Percentiles rank a stretch among this genome's conserved stretches.
These are phyloP conservation scores for Nesometra sesokonis DNA, from an alignment of 35 echinoderm and acorn worm species.

Conservation along the genomic window DNA sequence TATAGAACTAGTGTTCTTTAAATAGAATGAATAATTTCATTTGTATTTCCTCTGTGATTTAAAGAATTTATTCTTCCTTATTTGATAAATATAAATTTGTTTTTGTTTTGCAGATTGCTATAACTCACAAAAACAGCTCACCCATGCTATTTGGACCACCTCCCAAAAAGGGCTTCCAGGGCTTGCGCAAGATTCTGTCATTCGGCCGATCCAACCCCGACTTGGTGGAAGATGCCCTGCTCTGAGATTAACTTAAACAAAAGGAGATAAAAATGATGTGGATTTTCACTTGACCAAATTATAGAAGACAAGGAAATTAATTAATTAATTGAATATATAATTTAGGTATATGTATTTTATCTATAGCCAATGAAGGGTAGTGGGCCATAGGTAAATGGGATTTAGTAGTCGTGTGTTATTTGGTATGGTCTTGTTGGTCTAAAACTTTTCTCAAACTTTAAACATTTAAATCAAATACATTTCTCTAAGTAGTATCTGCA, in stretches of 20 bases:
- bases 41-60: too few relatives aligned
- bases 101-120: constrained; percentile 66
- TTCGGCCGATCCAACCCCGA: background rate
- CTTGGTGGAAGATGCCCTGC: background rate
- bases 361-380: too few relatives aligned
- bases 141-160: constrained; percentile 81
- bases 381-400: too few relatives aligned
- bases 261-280: background rate
- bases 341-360: background rate
- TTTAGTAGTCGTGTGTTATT: too few relatives aligned
- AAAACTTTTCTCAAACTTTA: too few relatives aligned
- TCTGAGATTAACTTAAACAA: background rate
- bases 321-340: background rate
- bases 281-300: background rate
- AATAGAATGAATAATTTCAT: too few relatives aligned
- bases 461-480: too few relatives aligned
- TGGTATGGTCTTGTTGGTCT: too few relatives aligned
- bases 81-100: too few relatives aligned
- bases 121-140: constrained; percentile 79
- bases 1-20: too few relatives aligned
- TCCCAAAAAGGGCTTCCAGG: constrained; percentile 59
- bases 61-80: too few relatives aligned
- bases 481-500: too few relatives aligned
- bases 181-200: background rate
- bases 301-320: background rate